These are phyloP conservation scores for Melieria picta DNA, from an alignment of 2,888 invertebrate species.

Conservation along the genomic window DNA sequence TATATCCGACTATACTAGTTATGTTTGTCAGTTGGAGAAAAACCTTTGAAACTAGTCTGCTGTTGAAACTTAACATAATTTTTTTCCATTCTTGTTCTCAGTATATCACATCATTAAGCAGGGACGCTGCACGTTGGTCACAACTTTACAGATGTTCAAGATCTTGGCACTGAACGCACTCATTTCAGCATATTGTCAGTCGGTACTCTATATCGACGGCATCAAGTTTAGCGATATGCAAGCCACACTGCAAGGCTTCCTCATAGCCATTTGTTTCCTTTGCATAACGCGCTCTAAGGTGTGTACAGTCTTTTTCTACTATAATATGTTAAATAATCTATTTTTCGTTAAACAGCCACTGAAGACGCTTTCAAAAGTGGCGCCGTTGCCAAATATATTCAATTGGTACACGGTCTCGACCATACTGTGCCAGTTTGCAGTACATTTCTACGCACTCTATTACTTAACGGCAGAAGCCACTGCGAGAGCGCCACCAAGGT, in stretches of 20 bases:
- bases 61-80: neutral
- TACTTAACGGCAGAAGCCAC: slow-evolving; percentile 88
- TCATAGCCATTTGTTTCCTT: slow-evolving; percentile 96
- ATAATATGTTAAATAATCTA: slow-evolving; percentile 11
- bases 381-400: slow-evolving; percentile 98
- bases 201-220: slow-evolving; percentile 96
- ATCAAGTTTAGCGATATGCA: slow-evolving; percentile 98
- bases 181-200: slow-evolving; percentile 97
- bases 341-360: slow-evolving; percentile 75
- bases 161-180: slow-evolving; percentile 97
- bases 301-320: slow-evolving; percentile 27
- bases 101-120: slow-evolving; percentile 99
- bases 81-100: slow-evolving; percentile 62
- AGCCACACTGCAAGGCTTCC: slow-evolving; percentile 95
- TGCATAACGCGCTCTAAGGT: slow-evolving; percentile 98
- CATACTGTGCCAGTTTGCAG: slow-evolving; percentile 91
- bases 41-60: no score
- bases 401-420: slow-evolving; percentile 97
- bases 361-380: slow-evolving; percentile 89
- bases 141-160: slow-evolving; percentile 99
- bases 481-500: slow-evolving; percentile 77
- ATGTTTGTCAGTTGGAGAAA: no score
- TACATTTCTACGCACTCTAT: slow-evolving; percentile 92
- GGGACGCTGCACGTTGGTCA: slow-evolving; percentile 98
- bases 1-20: no score